Percentiles rank a stretch among this genome's conserved stretches.
These are phyloP conservation scores for Polyommatus icarus DNA, from an alignment of 2,888 invertebrate genomes.

Conservation along the genomic window DNA sequence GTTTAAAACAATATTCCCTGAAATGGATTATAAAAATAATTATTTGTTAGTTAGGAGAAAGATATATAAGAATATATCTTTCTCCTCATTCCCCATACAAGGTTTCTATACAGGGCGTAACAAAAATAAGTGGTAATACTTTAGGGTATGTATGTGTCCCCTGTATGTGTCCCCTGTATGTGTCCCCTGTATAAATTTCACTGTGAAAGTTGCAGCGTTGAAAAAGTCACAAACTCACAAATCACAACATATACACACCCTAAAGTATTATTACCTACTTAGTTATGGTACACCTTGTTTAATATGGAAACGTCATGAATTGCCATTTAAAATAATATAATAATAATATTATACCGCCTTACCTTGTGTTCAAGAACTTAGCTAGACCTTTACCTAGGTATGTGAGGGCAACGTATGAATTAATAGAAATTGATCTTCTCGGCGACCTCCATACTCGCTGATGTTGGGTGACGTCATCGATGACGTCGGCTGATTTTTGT, in stretches of 20 bases:
- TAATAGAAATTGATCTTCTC: background rate
- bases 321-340: background rate
- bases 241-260: too few species aligned
- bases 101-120: too few species aligned
- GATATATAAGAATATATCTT: too few species aligned
- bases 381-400: background rate
- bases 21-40: background rate
- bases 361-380: background rate
- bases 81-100: background rate
- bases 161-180: too few species aligned
- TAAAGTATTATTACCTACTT: too few species aligned
- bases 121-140: too few species aligned
- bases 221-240: too few species aligned
- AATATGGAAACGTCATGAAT: background rate
- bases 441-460: constrained; percentile 33
- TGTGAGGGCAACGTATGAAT: background rate
- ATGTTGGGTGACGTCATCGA: constrained; percentile 51
- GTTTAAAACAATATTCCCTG: background rate
- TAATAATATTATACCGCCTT: background rate
- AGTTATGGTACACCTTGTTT: too few species aligned
- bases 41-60: background rate
- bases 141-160: too few species aligned
- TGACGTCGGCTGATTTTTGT: constrained; percentile 50
- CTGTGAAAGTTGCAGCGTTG: too few species aligned
- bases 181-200: too few species aligned